Conservation (phyloP, 2,888 invertebrate species). For the Drosophila prostipennis region DNA sequence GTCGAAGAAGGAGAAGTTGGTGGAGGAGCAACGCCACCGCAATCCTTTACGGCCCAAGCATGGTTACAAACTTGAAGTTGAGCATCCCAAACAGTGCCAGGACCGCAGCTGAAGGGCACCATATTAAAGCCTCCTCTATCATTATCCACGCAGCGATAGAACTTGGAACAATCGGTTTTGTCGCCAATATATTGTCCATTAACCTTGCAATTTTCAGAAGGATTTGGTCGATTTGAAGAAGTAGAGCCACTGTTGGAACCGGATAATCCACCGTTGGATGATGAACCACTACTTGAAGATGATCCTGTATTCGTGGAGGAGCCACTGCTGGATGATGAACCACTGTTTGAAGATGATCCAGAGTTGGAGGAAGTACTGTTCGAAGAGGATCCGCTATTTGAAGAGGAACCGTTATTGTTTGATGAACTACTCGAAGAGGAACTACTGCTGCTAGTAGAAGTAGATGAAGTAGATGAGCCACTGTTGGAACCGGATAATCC, state of each 20-base stretch:
- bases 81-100: conserved; percentile 87
- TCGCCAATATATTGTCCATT: conserved; percentile 84
- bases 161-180: conserved; percentile 85
- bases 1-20: conserved; percentile 19
- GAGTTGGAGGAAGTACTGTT: not conserved
- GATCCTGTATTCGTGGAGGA: conserved; percentile 37
- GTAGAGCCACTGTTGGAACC: conserved; percentile 16
- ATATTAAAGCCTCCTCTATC: conserved; percentile 84
- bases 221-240: conserved; percentile 50
- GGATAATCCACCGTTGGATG: no score
- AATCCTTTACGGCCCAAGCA: conserved; percentile 78
- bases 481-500: conserved; percentile 20
- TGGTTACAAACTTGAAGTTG: conserved; percentile 85
- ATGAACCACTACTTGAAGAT: conserved; percentile 2
- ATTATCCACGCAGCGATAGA: conserved; percentile 86
- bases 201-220: conserved; percentile 61
- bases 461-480: no score
- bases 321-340: conserved; percentile 10
- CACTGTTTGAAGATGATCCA: conserved; percentile 2
- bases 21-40: conserved; percentile 55
- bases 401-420: conserved; percentile 27
- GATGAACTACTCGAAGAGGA: conserved; percentile 34
- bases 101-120: conserved; percentile 85
- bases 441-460: conserved; percentile 36
- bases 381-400: conserved; percentile 17